Base-by-base conservation (phyloP, 2,113 vertebrate species). In the Balaenoptera acutorostrata region DNA sequence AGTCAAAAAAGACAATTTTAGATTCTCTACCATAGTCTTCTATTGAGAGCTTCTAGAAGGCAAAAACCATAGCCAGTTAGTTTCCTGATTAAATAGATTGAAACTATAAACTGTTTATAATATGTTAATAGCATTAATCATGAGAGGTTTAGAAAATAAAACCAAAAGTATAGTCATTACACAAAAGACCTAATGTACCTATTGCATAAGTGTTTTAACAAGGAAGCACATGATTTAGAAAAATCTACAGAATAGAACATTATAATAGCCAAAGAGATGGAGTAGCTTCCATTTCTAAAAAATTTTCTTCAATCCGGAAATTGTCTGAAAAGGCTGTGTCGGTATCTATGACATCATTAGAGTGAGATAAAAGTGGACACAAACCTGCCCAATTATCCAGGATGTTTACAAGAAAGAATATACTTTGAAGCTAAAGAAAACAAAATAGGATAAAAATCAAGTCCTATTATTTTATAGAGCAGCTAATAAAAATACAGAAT, bases 361-460 rank as follows among this genome's bases (percentile, higher is more conserved):
- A 33, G 66, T 21, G 27, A 57, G 27, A 80, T 21, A 74, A 88
- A 68, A 96, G 64, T 85, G 55, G 94, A 77, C 87, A 96, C 94
- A 96, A 87, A 95, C 23, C 9, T 63, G 20, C 36, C 61, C 20
- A 97, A 31, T 92, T 96, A 96, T 63, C 74, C 8, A 88, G 57
- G 46, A 92, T 61, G 55, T 90, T 97, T 96, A 81, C 46, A 64
- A 55, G 64, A 92, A 29, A 7, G n/a, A 88, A 61, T 52, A 81
- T 72, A 57, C 41, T 96, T 94, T 74, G 90, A 93, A 92, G 69
- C 78, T 90, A 74, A 36, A 75, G 72, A 84, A 96, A 93, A 71
- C 41, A 87, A 97, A 95, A 46, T 71, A 92, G 63, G 55, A 44
- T 55, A 82, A 96, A 96, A 97, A 91, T 31, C 57, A 94, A 95